phyloP scores from a whole-genome alignment of 2,113 vertebrate species.

The Dendropsophus ebraccatus region DNA sequence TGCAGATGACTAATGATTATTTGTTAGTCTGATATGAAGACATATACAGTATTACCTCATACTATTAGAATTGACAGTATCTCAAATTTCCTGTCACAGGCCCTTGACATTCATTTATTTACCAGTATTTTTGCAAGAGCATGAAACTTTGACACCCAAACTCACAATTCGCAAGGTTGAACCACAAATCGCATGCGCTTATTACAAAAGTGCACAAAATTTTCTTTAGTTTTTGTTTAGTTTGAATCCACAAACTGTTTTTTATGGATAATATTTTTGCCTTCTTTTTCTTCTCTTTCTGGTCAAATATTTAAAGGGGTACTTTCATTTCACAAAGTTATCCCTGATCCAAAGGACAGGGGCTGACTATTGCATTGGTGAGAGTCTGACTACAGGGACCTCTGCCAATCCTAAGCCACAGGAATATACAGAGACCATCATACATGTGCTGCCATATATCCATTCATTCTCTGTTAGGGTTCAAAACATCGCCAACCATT shows the following conservation, averaged over 20 bases:
- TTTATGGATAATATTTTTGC: background rate
- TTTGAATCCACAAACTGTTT: background rate
- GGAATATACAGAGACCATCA: too few species aligned
- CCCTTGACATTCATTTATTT: background rate
- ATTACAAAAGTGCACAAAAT: background rate
- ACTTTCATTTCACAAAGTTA: too few species aligned
- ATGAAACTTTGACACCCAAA: background rate
- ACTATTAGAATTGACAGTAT: background rate
- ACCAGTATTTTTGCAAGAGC: background rate
- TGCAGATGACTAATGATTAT: background rate
- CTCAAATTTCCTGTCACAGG: background rate
- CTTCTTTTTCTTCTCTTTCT: background rate
- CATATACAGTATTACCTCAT: background rate
- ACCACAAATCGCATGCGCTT: background rate
- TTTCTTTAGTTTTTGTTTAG: background rate
- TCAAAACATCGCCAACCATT: too few species aligned
- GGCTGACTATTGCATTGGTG: too few species aligned
- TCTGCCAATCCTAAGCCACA: too few species aligned
- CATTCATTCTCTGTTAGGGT: too few species aligned
- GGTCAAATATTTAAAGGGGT: background rate
- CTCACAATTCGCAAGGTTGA: background rate
- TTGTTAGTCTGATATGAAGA: background rate
- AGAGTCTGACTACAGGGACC: too few species aligned
- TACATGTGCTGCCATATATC: too few species aligned
- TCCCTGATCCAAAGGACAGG: too few species aligned